Conservation (phyloP, 2,888 invertebrate genomes). For the Drosophila mimetica region DNA sequence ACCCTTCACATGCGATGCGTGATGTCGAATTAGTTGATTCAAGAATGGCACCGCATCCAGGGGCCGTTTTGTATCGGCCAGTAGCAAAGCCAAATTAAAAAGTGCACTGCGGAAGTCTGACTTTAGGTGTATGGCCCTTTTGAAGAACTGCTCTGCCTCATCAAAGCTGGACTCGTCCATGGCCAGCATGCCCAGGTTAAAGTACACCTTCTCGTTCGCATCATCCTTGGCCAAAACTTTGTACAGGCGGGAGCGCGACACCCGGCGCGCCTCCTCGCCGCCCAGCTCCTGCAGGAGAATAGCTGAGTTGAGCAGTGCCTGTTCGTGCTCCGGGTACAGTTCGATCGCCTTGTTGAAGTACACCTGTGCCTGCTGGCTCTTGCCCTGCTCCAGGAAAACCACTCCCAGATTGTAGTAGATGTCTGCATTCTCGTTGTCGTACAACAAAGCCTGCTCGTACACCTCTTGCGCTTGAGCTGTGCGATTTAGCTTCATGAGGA, state of each 20-base stretch:
- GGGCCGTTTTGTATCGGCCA: slow-evolving; percentile 94
- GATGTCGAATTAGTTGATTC: slow-evolving; percentile 94
- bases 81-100: slow-evolving; percentile 95
- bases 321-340: slow-evolving; percentile 96
- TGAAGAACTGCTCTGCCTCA: slow-evolving; percentile 96
- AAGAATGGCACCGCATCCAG: slow-evolving; percentile 96
- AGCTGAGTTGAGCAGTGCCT: slow-evolving; percentile 97
- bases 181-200: slow-evolving; percentile 97
- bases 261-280: slow-evolving; percentile 90
- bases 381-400: slow-evolving; percentile 96
- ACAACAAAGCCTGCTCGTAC: slow-evolving; percentile 95
- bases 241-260: slow-evolving; percentile 92
- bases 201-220: slow-evolving; percentile 95
- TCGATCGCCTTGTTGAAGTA: slow-evolving; percentile 97
- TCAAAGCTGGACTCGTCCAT: slow-evolving; percentile 97
- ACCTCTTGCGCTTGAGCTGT: slow-evolving; percentile 97
- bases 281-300: slow-evolving; percentile 96
- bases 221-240: slow-evolving; percentile 88
- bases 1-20: slow-evolving; percentile 97
- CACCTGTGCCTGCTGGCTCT: slow-evolving; percentile 94
- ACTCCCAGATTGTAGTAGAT: slow-evolving; percentile 98
- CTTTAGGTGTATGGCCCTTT: slow-evolving; percentile 93
- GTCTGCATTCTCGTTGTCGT: slow-evolving; percentile 97
- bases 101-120: slow-evolving; percentile 96
- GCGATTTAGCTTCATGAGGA: slow-evolving; percentile 96